These are phyloP conservation scores for Eilema sororculum DNA, from an alignment of 2,888 invertebrate species.

Conservation along the genomic window DNA sequence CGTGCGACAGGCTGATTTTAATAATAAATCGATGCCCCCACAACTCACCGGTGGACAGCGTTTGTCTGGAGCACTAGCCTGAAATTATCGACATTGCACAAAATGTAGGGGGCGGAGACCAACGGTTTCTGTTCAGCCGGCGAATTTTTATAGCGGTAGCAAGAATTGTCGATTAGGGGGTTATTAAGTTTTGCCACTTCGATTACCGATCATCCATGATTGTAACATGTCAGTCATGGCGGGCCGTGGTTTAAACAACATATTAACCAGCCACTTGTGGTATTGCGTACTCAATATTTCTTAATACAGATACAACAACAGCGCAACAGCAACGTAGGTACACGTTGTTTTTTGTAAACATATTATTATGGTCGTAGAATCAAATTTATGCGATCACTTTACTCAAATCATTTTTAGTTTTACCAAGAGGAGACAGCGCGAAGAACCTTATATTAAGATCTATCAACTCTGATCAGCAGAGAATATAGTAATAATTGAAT, in stretches of 20 bases:
- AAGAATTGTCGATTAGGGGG: conserved; percentile 71
- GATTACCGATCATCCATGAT: conserved; percentile 51
- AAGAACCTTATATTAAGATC: conserved; percentile 51
- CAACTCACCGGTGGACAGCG: conserved; percentile 72
- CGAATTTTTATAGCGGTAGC: conserved; percentile 78
- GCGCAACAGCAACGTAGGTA: too few relatives aligned
- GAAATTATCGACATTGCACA: conserved; percentile 81
- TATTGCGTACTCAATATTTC: conserved; percentile 29
- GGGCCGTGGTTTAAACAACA: conserved; percentile 43
- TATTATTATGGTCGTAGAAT: conserved; percentile 44
- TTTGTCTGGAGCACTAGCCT: conserved; percentile 72
- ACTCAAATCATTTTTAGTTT: conserved; percentile 37
- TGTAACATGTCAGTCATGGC: conserved; percentile 51
- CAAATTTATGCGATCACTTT: conserved; percentile 49
- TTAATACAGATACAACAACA: conserved; percentile 10
- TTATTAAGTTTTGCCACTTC: conserved; percentile 70
- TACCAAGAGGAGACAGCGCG: conserved; percentile 37
- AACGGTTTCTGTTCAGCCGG: conserved; percentile 74
- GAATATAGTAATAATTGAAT: conserved; percentile 58
- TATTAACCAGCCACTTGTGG: conserved; percentile 41
- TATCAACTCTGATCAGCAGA: conserved; percentile 57
- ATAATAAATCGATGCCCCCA: conserved; percentile 83
- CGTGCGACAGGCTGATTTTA: conserved; percentile 81
- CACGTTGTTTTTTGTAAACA: too few relatives aligned
- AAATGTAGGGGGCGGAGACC: conserved; percentile 74